Conservation (phyloP, 2,888 invertebrate genomes). For the Dynastes tityus region DNA sequence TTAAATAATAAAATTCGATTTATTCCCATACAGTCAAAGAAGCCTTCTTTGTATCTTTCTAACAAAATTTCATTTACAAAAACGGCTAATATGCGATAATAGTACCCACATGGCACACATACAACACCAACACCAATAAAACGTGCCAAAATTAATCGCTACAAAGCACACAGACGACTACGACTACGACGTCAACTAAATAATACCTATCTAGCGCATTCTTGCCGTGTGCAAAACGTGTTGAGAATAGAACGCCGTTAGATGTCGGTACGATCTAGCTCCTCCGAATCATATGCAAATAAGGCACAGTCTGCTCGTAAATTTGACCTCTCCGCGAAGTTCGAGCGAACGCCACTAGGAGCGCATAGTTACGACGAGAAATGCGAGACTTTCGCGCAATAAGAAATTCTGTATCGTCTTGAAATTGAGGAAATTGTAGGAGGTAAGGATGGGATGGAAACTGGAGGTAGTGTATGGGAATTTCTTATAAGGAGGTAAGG, state of each 20-base stretch:
- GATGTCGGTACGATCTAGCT: neutral
- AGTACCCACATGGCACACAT: no score
- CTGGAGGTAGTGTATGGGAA: no score
- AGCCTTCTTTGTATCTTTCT: no score
- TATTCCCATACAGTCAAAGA: no score
- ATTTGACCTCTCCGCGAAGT: neutral
- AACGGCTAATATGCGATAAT: no score
- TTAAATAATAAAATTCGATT: no score
- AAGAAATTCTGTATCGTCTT: neutral
- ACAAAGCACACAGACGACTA: neutral
- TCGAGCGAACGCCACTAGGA: neutral
- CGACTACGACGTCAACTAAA: neutral
- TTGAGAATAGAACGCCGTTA: neutral
- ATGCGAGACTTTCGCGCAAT: constrained; percentile 5
- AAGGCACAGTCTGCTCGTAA: constrained; percentile 12
- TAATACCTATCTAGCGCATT: constrained; percentile 2
- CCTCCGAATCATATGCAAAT: neutral
- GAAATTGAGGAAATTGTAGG: neutral
- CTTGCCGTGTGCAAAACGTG: neutral
- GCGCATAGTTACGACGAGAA: neutral
- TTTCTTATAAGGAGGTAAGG: neutral
- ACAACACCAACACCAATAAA: no score
- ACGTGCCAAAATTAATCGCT: neutral
- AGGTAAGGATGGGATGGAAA: no score
- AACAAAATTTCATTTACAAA: no score